These are phyloP conservation scores for Pantherophis guttatus DNA, from an alignment of 2,113 vertebrate genomes.

Conservation along the genomic window DNA sequence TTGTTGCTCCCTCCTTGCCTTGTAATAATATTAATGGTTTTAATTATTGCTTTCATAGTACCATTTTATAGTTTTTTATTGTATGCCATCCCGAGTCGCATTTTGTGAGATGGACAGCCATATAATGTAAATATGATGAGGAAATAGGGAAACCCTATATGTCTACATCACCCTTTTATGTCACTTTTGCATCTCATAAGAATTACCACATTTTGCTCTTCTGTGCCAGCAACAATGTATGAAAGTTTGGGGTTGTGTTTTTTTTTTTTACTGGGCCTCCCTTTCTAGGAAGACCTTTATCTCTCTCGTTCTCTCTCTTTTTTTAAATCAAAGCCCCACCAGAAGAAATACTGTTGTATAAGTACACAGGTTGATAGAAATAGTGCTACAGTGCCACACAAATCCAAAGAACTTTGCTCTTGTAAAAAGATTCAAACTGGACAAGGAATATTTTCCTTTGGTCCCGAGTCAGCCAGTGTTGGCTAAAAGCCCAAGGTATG, in stretches of 20 bases:
- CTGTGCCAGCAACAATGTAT: neutral
- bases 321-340: neutral
- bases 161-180: neutral
- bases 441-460: neutral
- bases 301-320: neutral
- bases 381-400: neutral
- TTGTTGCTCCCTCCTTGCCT: neutral
- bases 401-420: neutral
- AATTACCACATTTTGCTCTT: neutral
- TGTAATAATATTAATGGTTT: neutral
- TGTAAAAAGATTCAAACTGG: neutral
- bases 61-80: neutral
- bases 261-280: neutral
- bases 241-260: neutral
- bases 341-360: neutral
- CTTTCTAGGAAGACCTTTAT: neutral
- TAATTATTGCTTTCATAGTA: neutral
- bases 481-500: neutral
- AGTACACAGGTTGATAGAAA: neutral
- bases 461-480: neutral
- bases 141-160: neutral
- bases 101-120: neutral
- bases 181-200: neutral
- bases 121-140: neutral
- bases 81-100: accelerated